Conservation (phyloP, 2,113 vertebrate species). For the Protobothrops flavoviridis region DNA sequence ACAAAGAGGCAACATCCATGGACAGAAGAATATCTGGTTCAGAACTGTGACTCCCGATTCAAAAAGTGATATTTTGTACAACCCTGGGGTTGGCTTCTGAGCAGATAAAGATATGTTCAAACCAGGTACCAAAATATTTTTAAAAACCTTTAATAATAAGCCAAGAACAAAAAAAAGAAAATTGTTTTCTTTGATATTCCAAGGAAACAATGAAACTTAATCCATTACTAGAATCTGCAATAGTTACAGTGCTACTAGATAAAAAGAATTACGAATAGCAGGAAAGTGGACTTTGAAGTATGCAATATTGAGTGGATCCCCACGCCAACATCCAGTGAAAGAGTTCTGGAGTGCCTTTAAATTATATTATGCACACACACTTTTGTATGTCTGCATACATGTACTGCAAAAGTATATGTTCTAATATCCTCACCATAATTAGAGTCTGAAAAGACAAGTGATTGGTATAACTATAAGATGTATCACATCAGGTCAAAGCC, state of each 20-base stretch:
- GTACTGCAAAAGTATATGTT: neutral
- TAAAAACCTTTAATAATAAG: neutral
- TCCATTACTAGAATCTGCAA: slow-evolving; percentile 50
- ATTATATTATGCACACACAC: neutral
- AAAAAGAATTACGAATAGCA: slow-evolving; percentile 41
- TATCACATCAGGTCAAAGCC: fast-evolving
- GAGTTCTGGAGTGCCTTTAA: slow-evolving; percentile 40
- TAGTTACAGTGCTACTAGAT: slow-evolving; percentile 46
- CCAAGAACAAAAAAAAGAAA: neutral
- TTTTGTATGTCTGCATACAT: neutral
- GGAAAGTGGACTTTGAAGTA: slow-evolving; percentile 38
- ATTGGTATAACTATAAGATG: neutral
- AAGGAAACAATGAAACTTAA: slow-evolving; percentile 34
- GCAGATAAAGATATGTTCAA: neutral
- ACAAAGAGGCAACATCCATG: too few species aligned
- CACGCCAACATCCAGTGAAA: slow-evolving; percentile 50
- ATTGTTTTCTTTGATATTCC: too few species aligned
- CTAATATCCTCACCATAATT: slow-evolving; percentile 27
- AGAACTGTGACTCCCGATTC: neutral
- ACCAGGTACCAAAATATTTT: neutral
- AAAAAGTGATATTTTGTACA: neutral
- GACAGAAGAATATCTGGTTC: neutral
- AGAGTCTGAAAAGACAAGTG: slow-evolving; percentile 42
- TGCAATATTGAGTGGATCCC: slow-evolving; percentile 12
- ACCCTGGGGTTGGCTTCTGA: neutral